Conservation (phyloP, 2,888 invertebrate species). For the Lepetodrilus schrolli region DNA sequence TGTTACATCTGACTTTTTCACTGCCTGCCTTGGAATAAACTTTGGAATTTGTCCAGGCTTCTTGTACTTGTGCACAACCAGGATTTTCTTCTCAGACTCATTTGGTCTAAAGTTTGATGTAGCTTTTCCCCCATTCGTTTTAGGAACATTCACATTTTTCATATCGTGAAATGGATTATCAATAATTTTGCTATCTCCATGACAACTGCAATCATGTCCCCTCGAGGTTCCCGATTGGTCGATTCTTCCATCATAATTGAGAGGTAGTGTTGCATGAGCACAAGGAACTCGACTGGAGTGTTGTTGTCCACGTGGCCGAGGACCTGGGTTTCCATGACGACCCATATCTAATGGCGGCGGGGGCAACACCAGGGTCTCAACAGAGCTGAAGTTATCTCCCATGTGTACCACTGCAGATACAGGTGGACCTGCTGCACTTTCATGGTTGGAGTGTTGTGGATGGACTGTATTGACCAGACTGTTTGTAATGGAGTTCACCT, state of each 20-base stretch:
- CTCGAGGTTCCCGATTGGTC: neutral
- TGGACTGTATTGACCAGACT: too few relatives aligned
- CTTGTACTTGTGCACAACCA: constrained; percentile 51
- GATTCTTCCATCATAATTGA: constrained; percentile 53
- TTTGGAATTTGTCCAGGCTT: constrained; percentile 47
- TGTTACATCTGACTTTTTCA: constrained; percentile 32
- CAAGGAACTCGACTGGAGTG: constrained; percentile 59
- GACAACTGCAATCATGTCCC: too few relatives aligned
- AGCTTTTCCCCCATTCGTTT: too few relatives aligned
- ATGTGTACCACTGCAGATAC: too few relatives aligned
- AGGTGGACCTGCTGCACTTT: too few relatives aligned
- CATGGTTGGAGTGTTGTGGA: too few relatives aligned
- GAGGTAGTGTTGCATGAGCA: constrained; percentile 58
- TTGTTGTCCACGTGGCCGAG: constrained; percentile 39
- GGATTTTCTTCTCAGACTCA: constrained; percentile 7
- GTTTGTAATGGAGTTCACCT: too few relatives aligned
- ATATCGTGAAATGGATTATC: too few relatives aligned
- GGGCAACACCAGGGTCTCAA: constrained; percentile 36
- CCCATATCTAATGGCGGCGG: constrained; percentile 46
- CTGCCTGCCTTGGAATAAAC: constrained; percentile 66
- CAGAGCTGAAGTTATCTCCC: neutral
- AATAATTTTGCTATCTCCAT: too few relatives aligned
- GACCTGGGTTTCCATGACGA: neutral
- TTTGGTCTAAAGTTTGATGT: constrained; percentile 38
- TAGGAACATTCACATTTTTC: too few relatives aligned